These are phyloP conservation scores for Cataglyphis albicans DNA, from an alignment of 2,888 invertebrate species.

Conservation along the genomic window DNA sequence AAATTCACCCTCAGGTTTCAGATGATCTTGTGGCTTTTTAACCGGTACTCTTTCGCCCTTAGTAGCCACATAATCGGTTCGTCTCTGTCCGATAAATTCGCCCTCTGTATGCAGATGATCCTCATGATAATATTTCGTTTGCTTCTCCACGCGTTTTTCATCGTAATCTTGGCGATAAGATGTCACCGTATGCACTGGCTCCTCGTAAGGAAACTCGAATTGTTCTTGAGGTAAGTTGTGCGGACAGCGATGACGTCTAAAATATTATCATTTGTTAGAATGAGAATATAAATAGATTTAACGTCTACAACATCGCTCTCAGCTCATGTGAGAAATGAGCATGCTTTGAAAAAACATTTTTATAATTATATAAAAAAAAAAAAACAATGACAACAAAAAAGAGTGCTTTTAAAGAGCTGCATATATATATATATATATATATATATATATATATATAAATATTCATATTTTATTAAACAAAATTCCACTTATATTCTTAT, in stretches of 20 bases:
- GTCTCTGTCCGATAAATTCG: slow-evolving; percentile 87
- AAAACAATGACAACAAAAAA: neutral
- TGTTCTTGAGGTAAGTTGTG: slow-evolving; percentile 87
- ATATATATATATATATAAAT: neutral
- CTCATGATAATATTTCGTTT: slow-evolving; percentile 88
- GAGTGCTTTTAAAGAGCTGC: neutral
- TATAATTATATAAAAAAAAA: neutral
- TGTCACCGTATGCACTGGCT: slow-evolving; percentile 85
- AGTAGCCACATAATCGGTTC: slow-evolving; percentile 86
- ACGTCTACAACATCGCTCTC: neutral
- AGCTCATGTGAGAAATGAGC: neutral
- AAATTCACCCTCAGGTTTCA: slow-evolving; percentile 87
- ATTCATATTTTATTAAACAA: neutral
- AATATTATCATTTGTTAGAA: slow-evolving; percentile 76
- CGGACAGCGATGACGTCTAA: slow-evolving; percentile 94
- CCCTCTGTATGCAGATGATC: slow-evolving; percentile 92
- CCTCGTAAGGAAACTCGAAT: slow-evolving; percentile 80
- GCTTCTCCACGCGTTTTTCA: slow-evolving; percentile 89
- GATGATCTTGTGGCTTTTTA: slow-evolving; percentile 87
- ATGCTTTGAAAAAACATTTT: neutral
- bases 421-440: neutral
- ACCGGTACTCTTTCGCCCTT: slow-evolving; percentile 85
- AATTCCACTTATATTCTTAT: slow-evolving; percentile 4
- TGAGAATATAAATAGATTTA: neutral
- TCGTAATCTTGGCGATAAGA: slow-evolving; percentile 90